Conservation (phyloP, 2,113 vertebrate species). For the Sakesphorus luctuosus region DNA sequence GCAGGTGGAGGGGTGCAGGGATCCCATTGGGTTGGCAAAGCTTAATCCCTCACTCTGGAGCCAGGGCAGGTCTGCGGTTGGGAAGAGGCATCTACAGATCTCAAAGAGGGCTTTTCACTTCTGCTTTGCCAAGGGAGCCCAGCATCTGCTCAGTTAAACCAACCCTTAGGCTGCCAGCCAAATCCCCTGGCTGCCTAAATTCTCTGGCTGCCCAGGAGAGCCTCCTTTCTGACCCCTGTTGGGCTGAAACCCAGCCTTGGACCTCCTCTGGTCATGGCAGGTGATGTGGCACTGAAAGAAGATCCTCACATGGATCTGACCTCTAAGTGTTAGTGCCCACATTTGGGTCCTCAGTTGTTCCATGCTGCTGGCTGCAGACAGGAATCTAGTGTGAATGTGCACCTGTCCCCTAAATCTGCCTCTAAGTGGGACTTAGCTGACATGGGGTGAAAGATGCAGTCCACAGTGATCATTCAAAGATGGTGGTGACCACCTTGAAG, state of each 20-base stretch:
- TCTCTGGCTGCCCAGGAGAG: accelerated
- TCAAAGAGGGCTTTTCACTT: background rate
- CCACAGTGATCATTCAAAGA: background rate
- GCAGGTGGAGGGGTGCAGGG: background rate
- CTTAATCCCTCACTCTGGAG: accelerated
- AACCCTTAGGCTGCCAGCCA: background rate
- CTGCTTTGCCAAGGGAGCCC: background rate
- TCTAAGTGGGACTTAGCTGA: accelerated
- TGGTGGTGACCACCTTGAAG: background rate
- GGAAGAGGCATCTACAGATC: background rate
- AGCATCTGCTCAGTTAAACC: background rate
- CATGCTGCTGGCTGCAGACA: background rate
- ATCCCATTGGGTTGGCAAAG: background rate
- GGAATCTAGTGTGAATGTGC: background rate
- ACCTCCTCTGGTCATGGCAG: accelerated
- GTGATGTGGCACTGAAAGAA: background rate
- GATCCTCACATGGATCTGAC: background rate
- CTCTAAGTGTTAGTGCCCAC: background rate
- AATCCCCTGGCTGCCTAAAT: background rate
- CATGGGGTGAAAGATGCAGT: background rate
- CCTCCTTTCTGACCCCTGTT: background rate
- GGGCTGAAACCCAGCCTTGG: background rate
- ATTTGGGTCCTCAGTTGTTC: accelerated
- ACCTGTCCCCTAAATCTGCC: background rate
- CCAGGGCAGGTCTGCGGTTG: background rate